Percentiles rank a stretch among this genome's conserved stretches.
phyloP scores from a whole-genome alignment of 2,797 vertebrate species.

The Galaxias olidus region DNA sequence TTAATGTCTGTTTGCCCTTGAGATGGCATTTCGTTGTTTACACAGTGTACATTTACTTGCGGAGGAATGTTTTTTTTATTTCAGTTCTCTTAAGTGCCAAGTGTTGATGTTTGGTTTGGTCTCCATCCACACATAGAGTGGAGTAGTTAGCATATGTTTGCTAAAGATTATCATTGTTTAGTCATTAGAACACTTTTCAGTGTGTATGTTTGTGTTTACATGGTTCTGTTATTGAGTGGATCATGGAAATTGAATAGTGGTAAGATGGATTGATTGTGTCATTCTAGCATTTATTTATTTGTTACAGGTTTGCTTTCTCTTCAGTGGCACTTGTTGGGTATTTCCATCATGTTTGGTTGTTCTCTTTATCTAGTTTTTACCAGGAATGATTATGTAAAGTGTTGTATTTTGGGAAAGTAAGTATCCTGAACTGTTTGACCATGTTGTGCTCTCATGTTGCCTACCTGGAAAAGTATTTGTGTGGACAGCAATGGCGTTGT shows the following conservation, averaged over 20 bases:
- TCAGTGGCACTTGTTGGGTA: slow-evolving; percentile 54
- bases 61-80: slow-evolving; percentile 67
- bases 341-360: slow-evolving; percentile 54
- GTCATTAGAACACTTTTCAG: slow-evolving; percentile 52
- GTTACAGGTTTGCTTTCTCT: slow-evolving; percentile 34
- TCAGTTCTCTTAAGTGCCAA: slow-evolving; percentile 68
- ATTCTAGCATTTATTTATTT: slow-evolving; percentile 55
- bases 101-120: slow-evolving; percentile 61
- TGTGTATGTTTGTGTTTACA: slow-evolving; percentile 65
- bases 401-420: slow-evolving; percentile 47
- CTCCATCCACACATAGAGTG: slow-evolving; percentile 55
- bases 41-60: slow-evolving; percentile 66
- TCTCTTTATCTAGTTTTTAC: slow-evolving; percentile 39
- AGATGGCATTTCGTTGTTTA: slow-evolving; percentile 65
- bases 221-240: slow-evolving; percentile 39
- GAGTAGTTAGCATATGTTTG: slow-evolving; percentile 63
- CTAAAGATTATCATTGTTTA: slow-evolving; percentile 49
- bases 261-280: slow-evolving; percentile 51
- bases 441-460: slow-evolving; percentile 44
- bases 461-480: slow-evolving; percentile 58
- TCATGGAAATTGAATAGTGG: slow-evolving; percentile 38
- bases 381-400: slow-evolving; percentile 61
- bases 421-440: slow-evolving; percentile 53
- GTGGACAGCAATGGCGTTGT: slow-evolving; percentile 71
- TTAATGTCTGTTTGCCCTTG: slow-evolving; percentile 57